A percentile compares a stretch with the other conserved stretches of the same genome.
phyloP scores from a whole-genome alignment of 2,113 vertebrate genomes.

The Orcinus orca region DNA sequence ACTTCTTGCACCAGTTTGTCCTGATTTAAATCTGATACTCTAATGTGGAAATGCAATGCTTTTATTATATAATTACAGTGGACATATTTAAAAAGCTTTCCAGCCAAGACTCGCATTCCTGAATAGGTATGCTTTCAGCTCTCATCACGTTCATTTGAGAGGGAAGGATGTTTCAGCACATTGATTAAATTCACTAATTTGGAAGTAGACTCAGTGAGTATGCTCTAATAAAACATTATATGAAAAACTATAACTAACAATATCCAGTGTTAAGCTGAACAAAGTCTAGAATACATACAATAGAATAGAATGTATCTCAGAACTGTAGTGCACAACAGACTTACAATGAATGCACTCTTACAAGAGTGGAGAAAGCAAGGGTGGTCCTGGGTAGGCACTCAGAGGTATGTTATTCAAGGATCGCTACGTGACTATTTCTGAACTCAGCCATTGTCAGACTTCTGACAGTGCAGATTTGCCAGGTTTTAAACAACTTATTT shows the following conservation, averaged over 20 bases:
- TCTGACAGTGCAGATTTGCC: neutral
- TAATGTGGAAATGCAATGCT: constrained; percentile 1
- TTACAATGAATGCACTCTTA: neutral
- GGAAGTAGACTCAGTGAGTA: neutral
- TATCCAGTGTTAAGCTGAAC: neutral
- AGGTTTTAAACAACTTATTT: neutral
- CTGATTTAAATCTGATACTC: neutral
- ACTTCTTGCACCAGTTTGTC: neutral
- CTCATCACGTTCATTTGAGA: neutral
- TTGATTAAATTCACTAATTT: neutral
- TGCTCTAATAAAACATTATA: neutral
- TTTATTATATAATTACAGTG: neutral
- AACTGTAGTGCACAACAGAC: neutral
- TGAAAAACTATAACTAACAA: neutral
- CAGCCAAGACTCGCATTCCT: neutral
- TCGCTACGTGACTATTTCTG: neutral
- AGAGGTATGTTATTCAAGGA: neutral
- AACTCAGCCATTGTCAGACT: neutral
- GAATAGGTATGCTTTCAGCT: neutral
- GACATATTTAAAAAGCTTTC: neutral
- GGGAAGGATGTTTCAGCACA: neutral
- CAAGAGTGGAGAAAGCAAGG: neutral
- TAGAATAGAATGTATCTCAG: neutral
- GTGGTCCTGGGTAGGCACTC: neutral
- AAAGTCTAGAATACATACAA: neutral